Percentiles rank a stretch among this genome's conserved stretches.
Conservation (phyloP, 2,797 vertebrate genomes). For the Falco rusticolus region DNA sequence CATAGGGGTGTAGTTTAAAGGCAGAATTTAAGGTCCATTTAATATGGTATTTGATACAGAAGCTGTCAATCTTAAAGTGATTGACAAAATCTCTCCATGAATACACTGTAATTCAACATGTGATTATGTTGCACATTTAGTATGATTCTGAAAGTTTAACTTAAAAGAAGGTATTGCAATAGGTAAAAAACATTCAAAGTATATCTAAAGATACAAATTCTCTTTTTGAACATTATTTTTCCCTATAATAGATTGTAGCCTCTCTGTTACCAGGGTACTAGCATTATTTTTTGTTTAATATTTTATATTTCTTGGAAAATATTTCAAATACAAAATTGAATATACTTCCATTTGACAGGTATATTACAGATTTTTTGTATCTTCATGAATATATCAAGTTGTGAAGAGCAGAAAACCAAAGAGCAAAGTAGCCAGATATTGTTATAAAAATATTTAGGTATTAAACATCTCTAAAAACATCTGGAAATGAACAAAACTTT, state of each 20-base stretch:
- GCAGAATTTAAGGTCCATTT: not conserved
- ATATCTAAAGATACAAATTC: not conserved
- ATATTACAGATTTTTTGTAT: not conserved
- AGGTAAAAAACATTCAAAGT: not conserved
- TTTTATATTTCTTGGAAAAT: not conserved
- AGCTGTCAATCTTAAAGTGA: not conserved
- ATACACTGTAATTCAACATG: not conserved
- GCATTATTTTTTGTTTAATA: not conserved
- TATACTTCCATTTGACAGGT: not conserved
- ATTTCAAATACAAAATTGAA: not conserved
- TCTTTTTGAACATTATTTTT: not conserved
- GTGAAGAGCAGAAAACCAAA: not conserved
- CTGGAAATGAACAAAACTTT: not conserved
- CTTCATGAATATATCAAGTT: not conserved
- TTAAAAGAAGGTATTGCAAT: not conserved
- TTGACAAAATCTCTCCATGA: not conserved
- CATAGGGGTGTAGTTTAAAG: not conserved
- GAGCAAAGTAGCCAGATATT: not conserved
- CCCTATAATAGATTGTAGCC: not conserved
- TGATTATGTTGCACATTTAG: not conserved
- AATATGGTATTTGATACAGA: not conserved
- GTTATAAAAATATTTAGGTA: not conserved
- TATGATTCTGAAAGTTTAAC: not conserved
- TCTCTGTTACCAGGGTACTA: not conserved
- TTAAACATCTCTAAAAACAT: not conserved